Base-by-base conservation (phyloP, 2,888 invertebrate species). In the Lobophora halterata region DNA sequence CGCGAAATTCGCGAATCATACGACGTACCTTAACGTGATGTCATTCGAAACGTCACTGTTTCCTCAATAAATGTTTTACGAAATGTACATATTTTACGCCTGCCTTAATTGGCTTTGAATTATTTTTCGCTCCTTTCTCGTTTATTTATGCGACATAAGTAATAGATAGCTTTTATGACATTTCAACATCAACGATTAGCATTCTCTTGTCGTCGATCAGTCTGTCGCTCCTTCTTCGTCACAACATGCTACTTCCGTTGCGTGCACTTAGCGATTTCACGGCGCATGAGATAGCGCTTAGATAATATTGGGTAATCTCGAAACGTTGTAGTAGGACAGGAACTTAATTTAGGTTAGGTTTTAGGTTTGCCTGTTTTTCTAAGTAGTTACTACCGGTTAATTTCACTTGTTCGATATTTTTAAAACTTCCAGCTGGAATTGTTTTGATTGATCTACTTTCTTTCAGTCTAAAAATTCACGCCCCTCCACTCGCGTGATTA, bases 261-360 rank as follows among this genome's bases (percentile, higher is more conserved):
- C 53, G 55, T 63, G 66, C 71, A 65, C 58, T 69, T 69, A 50
- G 63, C 57, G 72, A 66, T 77, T 77, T 76, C 70, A 62, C 64
- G 65, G 56, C 49, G 45, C 63, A 61, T 51, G 56, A 58, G 46
- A 52, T 3, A 2, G 5, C 6, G 18, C 2, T 26, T 8, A 5
- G 6, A 26, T 26, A 11, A 10, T 10, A 17, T 18, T 31, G 24
- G 25, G 11, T 12, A 25, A 23, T 28, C 23, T 12, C n/a, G n/a
- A n/a, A 28, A 23, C 9, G 18, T n/a, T n/a, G n/a, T n/a, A n/a
- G n/a, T n/a, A n/a, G n/a, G n/a, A n/a, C n/a, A n/a, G n/a, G n/a
- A n/a, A n/a, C n/a, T n/a, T n/a, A n/a, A n/a, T n/a, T n/a, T n/a
- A n/a, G n/a, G n/a, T n/a, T n/a, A n/a, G n/a, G n/a, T n/a, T n/a